These are phyloP conservation scores for honey bee (Apis mellifera) DNA, from an alignment of 1,140 invertebrate species.

Conservation along the genomic window Amel_HAv3.1 CM009932.2:12125501-12126000, in stretches of 20 bases:
- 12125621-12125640: neutral
- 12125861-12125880: no score
- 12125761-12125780: neutral
- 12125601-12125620: neutral
- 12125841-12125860: neutral
- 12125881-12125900: neutral
- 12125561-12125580: slow-evolving; percentile 35
- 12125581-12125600: slow-evolving; percentile 25
- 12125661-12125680: slow-evolving; percentile 14
- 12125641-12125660: neutral
- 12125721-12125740: slow-evolving; percentile 16
- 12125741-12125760: slow-evolving; percentile 18
- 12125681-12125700: slow-evolving; percentile 28
- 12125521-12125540: neutral
- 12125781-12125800: neutral
- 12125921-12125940: slow-evolving; percentile 1
- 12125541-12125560: neutral
- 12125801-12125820: neutral
- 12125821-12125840: neutral
- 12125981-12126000: neutral
- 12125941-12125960: slow-evolving; percentile 37
- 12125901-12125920: neutral
- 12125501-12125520: slow-evolving; percentile 6
- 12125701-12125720: slow-evolving; percentile 17
- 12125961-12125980: neutral